These are phyloP conservation scores for Biston stratarius DNA, from an alignment of 2,888 invertebrate species.

Conservation along the genomic window DNA sequence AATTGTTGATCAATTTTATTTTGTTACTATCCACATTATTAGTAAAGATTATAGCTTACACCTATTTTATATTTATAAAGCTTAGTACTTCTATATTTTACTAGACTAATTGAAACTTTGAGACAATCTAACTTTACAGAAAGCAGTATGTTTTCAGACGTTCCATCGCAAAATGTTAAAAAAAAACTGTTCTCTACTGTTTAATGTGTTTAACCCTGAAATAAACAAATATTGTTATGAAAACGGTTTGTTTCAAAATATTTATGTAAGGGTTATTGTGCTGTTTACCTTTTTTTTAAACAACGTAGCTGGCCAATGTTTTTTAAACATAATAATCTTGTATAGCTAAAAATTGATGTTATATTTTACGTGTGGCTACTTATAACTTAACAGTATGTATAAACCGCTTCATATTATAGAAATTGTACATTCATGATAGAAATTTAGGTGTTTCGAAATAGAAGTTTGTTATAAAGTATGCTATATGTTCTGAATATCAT, in stretches of 20 bases:
- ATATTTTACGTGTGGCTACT: constrained; percentile 64
- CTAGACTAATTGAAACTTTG: constrained; percentile 28
- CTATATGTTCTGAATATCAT: constrained; percentile 46
- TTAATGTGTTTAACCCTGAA: constrained; percentile 64
- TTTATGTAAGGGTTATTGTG: constrained; percentile 58
- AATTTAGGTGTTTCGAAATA: constrained; percentile 62
- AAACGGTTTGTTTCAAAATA: constrained; percentile 67
- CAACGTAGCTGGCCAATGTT: constrained; percentile 61
- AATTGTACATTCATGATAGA: constrained; percentile 67
- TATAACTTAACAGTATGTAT: constrained; percentile 51
- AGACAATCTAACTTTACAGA: constrained; percentile 23
- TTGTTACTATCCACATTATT: constrained; percentile 29
- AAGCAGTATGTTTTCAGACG: constrained; percentile 18
- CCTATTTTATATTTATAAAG: constrained; percentile 21
- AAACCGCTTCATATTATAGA: constrained; percentile 73
- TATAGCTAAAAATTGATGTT: constrained; percentile 53
- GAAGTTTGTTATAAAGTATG: constrained; percentile 50
- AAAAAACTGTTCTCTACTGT: constrained; percentile 39
- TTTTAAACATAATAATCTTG: constrained; percentile 55
- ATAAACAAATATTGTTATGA: constrained; percentile 62
- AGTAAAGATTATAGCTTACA: constrained; percentile 21
- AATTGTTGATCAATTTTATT: constrained; percentile 31
- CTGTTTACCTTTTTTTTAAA: constrained; percentile 56
- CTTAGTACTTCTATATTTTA: constrained; percentile 24
- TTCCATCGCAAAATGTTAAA: constrained; percentile 21